Base-by-base conservation (phyloP, 2,113 vertebrate species). In the Catharus minimus region DNA sequence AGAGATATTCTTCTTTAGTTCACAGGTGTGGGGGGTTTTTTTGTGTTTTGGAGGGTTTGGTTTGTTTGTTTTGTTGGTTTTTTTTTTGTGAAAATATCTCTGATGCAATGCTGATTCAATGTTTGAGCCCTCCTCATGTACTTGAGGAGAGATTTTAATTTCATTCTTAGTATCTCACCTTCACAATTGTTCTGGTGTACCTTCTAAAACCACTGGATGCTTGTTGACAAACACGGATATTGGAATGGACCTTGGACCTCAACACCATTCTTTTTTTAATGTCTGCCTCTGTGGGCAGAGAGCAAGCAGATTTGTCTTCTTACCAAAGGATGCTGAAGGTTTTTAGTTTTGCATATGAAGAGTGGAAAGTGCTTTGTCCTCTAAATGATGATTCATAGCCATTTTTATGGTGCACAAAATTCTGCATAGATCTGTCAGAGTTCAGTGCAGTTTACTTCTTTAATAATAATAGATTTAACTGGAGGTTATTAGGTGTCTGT, bases 121-220 rank as follows among this genome's bases (percentile, higher is more conserved):
- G 10, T 58, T 50, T 56, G 13, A 73, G 76, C 1, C 1, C 13
- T 41, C 7, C 15, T 38, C 0, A 0, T 55, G 4, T n/a, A 16
- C 46, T 72, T 69, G 47, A 82, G 21, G 4, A 11, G 9, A 53
- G 15, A 74, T 24, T 82, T 66, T 23, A 7, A 15, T 69, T 57
- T 53, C 24, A 5, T 24, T 33, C 32, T 71, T 69, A 32, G 27
- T 15, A 19, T 65, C n/a, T n/a, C 16, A 12, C 32, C 18, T 56
- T 65, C 39, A 38, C 4, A 16, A 3, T 39, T 58, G 19, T 66
- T 69, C 61, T 66, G 13, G 12, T 27, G 11, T 32, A 26, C 20
- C 6, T 71, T 80, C 32, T 46, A 62, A 47, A 80, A 36, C 19
- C 65, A 28, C 39, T 2, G 9, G 44, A 53, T 24, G 8, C 21